Base-by-base conservation (phyloP, 2,888 invertebrate genomes). In the Ennomos erosarius region DNA sequence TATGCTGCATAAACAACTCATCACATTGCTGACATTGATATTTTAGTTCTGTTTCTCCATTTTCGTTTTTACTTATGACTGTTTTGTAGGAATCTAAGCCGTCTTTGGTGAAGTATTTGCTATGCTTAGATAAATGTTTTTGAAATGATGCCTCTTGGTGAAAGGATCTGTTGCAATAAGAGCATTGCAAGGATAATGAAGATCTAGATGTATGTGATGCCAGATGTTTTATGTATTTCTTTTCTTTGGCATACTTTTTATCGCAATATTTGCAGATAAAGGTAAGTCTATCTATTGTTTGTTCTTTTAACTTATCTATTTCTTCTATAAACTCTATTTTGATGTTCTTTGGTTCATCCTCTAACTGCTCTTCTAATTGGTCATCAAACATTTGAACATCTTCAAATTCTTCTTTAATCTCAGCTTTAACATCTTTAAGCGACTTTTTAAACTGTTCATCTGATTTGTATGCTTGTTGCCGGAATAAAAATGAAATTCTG, bases 1-100 rank as follows among this genome's bases (percentile, higher is more conserved):
- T 6, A 26, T 26, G 6, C 26, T 26, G 26, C 26, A 26, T 81
- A 72, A 94, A 95, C 26, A 81, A 83, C 68, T 89, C 84, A n/a
- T 86, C 79, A 75, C 95, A 95, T 44, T 93, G 81, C 1, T 86
- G 69, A 75, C 95, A 95, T 69, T 84, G 82, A 55, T 81, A 85
- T 40, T 64, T 67, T 8, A 73, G 67, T 44, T 70, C 71, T 9
- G 70, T 61, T 3, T 71, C 73, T 35, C 45, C 45, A 56, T 56
- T 60, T 81, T 81, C 62, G 65, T 68, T 68, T 81, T 82, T 55
- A 26, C 51, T 43, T n/a, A 43, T 12, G 0, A 44, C 13, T 1
- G 50, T 45, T 10, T 46, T 55, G 50, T 43, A 53, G 13, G 37
- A 52, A 12, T 58, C 47, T 26, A 26, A 26, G 0, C 6, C 26